A percentile compares a stretch with the other conserved stretches of the same genome.
These are phyloP conservation scores for Sinopyrophorus schimmeli DNA, from an alignment of 2,888 invertebrate species.

Conservation along the genomic window DNA sequence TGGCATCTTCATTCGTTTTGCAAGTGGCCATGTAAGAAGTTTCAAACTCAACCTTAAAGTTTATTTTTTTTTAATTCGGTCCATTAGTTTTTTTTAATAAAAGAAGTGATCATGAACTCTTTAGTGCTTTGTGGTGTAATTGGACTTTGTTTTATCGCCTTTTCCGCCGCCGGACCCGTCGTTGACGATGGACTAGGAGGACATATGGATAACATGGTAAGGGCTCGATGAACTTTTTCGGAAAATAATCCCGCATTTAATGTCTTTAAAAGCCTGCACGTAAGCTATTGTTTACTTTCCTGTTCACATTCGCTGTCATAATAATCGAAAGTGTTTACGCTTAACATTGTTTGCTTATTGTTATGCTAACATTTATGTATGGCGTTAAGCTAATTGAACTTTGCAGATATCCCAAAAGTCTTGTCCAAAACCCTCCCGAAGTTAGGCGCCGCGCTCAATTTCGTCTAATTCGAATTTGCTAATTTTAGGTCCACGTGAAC, in stretches of 20 bases:
- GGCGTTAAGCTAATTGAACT: no score
- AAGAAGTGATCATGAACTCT: slow-evolving; percentile 45
- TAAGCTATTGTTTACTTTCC: not conserved
- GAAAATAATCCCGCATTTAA: no score
- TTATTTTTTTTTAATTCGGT: slow-evolving; percentile 1
- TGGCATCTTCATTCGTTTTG: slow-evolving; percentile 51
- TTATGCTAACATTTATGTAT: no score
- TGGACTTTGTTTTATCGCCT: slow-evolving; percentile 42
- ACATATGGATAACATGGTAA: slow-evolving; percentile 53
- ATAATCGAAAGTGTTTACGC: no score
- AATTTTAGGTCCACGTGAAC: slow-evolving; percentile 54
- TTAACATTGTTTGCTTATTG: no score
- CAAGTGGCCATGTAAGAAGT: slow-evolving; percentile 50
- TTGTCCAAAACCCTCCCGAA: not conserved
- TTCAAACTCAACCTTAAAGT: slow-evolving; percentile 2
- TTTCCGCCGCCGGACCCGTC: slow-evolving; percentile 49
- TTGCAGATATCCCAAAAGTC: no score
- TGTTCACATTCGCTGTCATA: not conserved
- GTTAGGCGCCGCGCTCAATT: no score
- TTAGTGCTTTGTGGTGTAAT: slow-evolving; percentile 53
- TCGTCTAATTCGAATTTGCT: no score
- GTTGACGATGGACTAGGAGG: slow-evolving; percentile 50
- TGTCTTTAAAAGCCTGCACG: no score
- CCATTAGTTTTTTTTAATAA: slow-evolving; percentile 3
- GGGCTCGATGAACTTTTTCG: no score